Evolutionary conservation across 2,113 vertebrate genomes (phyloP).

Genomic region (Haemorhous mexicanus): DNA sequence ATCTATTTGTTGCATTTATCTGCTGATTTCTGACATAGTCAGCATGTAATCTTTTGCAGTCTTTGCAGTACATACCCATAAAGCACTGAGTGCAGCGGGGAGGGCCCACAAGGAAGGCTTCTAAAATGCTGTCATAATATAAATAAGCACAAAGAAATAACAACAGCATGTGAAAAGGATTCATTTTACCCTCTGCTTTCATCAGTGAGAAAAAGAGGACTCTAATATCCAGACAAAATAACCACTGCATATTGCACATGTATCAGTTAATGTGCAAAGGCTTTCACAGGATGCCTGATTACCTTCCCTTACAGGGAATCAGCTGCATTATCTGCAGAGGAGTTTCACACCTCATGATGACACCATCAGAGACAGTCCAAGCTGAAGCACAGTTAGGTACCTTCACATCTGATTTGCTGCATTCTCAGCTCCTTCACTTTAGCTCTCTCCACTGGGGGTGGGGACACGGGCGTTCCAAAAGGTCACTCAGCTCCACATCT

Average conservation of each 20-base stretch:
- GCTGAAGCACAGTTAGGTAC: background rate
- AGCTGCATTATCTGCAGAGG: background rate
- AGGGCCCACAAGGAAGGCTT: background rate
- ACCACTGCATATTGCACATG: background rate
- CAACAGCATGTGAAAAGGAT: background rate
- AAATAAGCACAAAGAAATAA: background rate
- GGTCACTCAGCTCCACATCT: background rate
- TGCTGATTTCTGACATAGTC: background rate
- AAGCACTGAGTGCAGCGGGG: accelerated
- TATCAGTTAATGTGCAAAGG: background rate
- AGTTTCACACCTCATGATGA: background rate
- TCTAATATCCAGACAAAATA: background rate
- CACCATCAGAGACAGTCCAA: background rate
- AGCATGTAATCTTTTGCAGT: background rate
- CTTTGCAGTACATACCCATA: background rate
- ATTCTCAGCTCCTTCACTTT: background rate
- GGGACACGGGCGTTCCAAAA: background rate
- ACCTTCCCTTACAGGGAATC: background rate
- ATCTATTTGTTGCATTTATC: background rate
- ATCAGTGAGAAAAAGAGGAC: background rate
- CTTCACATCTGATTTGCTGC: background rate
- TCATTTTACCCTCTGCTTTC: background rate
- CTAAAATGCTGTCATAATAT: background rate
- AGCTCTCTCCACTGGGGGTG: background rate
- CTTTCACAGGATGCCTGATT: background rate